Base-by-base conservation (phyloP, 2,888 invertebrate genomes). In the Lithosia quadra region DNA sequence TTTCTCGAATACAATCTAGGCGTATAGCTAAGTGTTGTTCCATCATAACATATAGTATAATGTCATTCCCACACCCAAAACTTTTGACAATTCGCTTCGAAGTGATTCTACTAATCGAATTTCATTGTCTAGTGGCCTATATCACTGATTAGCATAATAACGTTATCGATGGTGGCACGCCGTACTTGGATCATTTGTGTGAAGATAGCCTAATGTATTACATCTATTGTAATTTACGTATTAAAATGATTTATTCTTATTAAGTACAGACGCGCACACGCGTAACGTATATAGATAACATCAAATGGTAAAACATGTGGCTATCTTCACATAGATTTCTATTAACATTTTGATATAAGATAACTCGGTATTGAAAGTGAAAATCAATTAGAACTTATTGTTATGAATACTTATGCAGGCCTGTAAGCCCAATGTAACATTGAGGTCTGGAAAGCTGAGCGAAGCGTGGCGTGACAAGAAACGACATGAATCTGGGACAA, bases 351-450 rank as follows among this genome's bases (percentile, higher is more conserved):
- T 34, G 56, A 39, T n/a, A 39, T 24, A 57, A 11, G 49, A 33
- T 64, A 22, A 56, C 18, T 28, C 34, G 18, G 22, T 63, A 33
- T 58, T 28, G 9, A 3, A 56, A 65, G 63, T n/a, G 28, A 28
- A 13, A 18, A 59, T 61, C 21, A 24, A 36, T 65, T 53, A 64
- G 49, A 66, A 60, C 60, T 78, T 18, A 71, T 56, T 33, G 34
- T 75, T 72, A 60, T 68, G 63, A 68, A 66, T 72, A 60, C 71
- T 60, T 66, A 72, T 68, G 69, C 85, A 93, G 84, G 89, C 87
- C 65, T 89, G 89, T 84, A 88, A 85, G 74, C 66, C 83, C 72
- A 80, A 76, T 75, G 60, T 87, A 67, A 75, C 77, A 57, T 65
- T 76, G 84, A 84, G 72, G 77, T 34, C 71, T 24, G 55, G 58